phyloP scores from a whole-genome alignment of 2,888 invertebrate genomes.

The Acleris cristana region DNA sequence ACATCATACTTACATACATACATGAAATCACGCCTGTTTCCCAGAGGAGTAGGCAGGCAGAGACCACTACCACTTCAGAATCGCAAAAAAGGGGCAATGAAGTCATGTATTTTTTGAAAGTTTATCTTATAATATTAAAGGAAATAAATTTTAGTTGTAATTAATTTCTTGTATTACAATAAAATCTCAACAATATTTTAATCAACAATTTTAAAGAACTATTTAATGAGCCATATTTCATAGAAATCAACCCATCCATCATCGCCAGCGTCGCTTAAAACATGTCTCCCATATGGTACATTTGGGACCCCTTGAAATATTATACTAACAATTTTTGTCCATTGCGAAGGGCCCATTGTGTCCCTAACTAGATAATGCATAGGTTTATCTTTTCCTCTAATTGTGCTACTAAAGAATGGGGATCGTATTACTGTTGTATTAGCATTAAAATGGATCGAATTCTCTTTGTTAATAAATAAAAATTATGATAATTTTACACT shows the following conservation, averaged over 20 bases:
- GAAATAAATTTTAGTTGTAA: no score
- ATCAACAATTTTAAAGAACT: neutral
- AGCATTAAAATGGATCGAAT: slow-evolving; percentile 70
- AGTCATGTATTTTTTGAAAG: no score
- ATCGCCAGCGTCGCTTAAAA: slow-evolving; percentile 54
- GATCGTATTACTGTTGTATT: slow-evolving; percentile 76
- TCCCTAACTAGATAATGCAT: slow-evolving; percentile 81
- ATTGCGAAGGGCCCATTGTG: slow-evolving; percentile 63
- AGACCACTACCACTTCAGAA: no score
- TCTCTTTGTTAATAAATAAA: slow-evolving; percentile 69
- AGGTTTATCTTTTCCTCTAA: slow-evolving; percentile 78
- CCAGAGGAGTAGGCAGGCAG: no score
- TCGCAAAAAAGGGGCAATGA: no score
- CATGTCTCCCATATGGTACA: slow-evolving; percentile 76
- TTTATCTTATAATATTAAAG: no score
- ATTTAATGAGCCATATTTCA: slow-evolving; percentile 24
- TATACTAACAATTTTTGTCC: slow-evolving; percentile 78
- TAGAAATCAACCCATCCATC: slow-evolving; percentile 59
- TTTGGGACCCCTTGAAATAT: slow-evolving; percentile 78
- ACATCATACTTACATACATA: no score
- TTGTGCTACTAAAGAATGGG: slow-evolving; percentile 73
- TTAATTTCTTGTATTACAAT: no score
- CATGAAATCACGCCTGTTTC: no score
- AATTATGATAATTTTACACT: slow-evolving; percentile 66
- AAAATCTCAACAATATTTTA: no score